Base-by-base conservation (phyloP, 2,113 vertebrate species). In the Phalacrocorax aristotelis region DNA sequence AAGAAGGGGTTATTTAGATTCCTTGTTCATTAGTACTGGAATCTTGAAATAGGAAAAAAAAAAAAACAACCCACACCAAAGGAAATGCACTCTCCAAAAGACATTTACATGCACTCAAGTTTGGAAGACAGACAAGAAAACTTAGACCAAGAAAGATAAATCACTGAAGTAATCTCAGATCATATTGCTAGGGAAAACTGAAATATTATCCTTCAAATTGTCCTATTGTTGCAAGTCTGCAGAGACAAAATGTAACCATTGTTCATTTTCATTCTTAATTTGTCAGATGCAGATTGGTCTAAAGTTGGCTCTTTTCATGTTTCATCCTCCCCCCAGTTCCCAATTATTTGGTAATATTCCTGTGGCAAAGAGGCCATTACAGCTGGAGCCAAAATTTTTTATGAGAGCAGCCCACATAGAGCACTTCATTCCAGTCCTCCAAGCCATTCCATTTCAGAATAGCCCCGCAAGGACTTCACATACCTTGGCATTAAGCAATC, bases 1-100 rank as follows among this genome's bases (percentile, higher is more conserved):
- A 95, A 86, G 62, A 96, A 90, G 72, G 16, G 71, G 58, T 95
- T 91, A 87, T 95, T 95, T 96, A 93, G 75, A 95, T 93, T 93
- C 74, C 64, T 82, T 86, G 30, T 89, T 89, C 85, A 72, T 93
- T 96, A 95, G 36, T 40, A 71, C 75, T 83, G 61, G 81, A 91
- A 87, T 97, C 78, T 77, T 91, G 49, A 94, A 94, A 85, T 62
- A 85, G 70, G 27, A 5, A 29, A 34, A 34, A 60, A 34, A 12
- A 30, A 36, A 61, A 36, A 61, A 61, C 21, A 21, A 8, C 38
- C 38, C 38, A 38, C 38, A 12, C 38, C 60, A 85, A 83, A 93
- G 93, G 95, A 97, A 96, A 57, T 72, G 30, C 40, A 49, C 66
- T 90, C 78, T 96, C 92, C 84, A 79, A 46, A 96, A 93, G 82